Base-by-base conservation (phyloP, 2,888 invertebrate species). In the Carterocephalus palaemon region DNA sequence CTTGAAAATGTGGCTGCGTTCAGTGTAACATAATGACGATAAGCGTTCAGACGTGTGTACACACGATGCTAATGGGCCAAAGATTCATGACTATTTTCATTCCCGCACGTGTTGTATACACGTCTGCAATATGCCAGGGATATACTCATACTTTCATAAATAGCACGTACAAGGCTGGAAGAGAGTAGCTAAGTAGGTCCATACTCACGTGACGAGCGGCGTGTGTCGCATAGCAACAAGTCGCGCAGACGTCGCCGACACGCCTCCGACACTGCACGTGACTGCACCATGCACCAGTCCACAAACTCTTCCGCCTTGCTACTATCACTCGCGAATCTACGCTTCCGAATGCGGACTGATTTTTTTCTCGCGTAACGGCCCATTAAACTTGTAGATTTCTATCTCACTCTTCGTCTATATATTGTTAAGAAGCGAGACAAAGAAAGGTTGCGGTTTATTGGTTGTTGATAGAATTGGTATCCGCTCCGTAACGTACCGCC, bases 391-490 rank as follows among this genome's bases (percentile, higher is more conserved):
- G 84, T 82, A 80, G 81, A 82, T 79, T 81, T 79, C 83, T 80
- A 81, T 87, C 88, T 85, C 87, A 65, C 84, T 87, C 86, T 69
- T 60, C 60, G 60, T 62, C 64, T 62, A 72, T 74, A 69, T 71
- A 70, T 62, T 67, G 72, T 69, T 71, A 74, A 78, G 76, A 77
- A 67, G 87, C 71, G 78, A 86, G 87, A 88, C 86, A 88, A 86
- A 84, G 88, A 87, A 82, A 86, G 84, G 82, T 77, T 85, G 85
- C 70, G 83, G 86, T 86, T 87, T 88, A 87, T 86, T 74, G 84
- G 85, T 83, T 84, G 88, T 87, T 87, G 86, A 86, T 88, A 85
- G 87, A 87, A 86, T 85, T 80, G 83, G 84, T 83, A 85, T 85
- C 85, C 83, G 85, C 78, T 84, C 72, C 67, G 85, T 77, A 81